phyloP scores from a whole-genome alignment of 2,113 vertebrate genomes.

The Ardeotis arabs region DNA sequence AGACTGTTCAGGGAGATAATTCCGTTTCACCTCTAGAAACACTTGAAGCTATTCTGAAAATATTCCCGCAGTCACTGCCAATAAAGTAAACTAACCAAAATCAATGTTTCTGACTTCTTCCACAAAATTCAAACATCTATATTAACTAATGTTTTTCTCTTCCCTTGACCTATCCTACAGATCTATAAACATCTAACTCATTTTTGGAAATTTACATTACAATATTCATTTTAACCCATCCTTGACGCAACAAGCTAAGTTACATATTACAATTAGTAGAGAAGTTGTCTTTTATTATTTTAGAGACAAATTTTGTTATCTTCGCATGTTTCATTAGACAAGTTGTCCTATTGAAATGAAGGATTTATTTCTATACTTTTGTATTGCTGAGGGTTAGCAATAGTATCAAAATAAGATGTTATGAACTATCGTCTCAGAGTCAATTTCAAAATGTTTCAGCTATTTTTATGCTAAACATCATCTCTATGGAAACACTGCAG shows the following conservation, averaged over 20 bases:
- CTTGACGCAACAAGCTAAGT: neutral
- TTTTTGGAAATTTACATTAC: neutral
- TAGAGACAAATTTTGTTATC: neutral
- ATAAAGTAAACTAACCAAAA: neutral
- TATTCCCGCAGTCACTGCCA: neutral
- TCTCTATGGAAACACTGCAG: constrained; percentile 47
- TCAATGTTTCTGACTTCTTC: neutral
- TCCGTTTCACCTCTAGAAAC: neutral
- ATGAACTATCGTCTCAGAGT: neutral
- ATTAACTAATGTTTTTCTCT: neutral
- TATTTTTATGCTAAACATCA: constrained; percentile 47
- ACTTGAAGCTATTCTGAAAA: neutral
- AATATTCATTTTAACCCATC: neutral
- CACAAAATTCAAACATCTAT: neutral
- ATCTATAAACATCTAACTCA: neutral
- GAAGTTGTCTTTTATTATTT: neutral
- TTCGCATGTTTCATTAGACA: neutral
- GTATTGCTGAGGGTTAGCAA: neutral
- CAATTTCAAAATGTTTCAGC: constrained; percentile 43
- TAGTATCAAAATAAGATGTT: neutral
- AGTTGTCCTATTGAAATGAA: neutral
- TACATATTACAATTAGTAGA: too few relatives aligned
- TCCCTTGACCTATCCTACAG: neutral
- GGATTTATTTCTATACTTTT: neutral
- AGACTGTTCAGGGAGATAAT: neutral